Evolutionary conservation across 2,888 invertebrate genomes (phyloP).

Genomic region (Rhodophaea formosa): DNA sequence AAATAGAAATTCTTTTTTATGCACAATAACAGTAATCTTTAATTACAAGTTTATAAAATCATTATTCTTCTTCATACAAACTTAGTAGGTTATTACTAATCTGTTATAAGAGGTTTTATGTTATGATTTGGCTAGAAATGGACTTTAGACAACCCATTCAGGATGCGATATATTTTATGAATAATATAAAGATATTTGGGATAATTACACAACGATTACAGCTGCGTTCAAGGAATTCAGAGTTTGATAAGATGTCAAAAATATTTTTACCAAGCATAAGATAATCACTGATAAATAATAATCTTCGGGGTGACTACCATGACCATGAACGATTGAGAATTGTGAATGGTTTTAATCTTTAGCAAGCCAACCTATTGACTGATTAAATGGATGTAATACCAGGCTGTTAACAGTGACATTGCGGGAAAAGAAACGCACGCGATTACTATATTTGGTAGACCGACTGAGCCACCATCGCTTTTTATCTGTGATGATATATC

Average conservation of each 20-base stretch:
- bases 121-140: too few species aligned
- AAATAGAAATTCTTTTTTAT: too few species aligned
- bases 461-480: too few species aligned
- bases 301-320: not conserved
- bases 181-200: slow-evolving; percentile 3
- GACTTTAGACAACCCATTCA: not conserved
- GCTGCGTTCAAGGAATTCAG: not conserved
- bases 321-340: not conserved
- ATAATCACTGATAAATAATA: slow-evolving; percentile 5
- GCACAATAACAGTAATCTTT: too few species aligned
- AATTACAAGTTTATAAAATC: too few species aligned
- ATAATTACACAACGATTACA: slow-evolving; percentile 1
- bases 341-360: not conserved
- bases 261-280: not conserved
- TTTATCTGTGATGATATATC: too few species aligned
- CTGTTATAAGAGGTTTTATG: too few species aligned
- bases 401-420: too few species aligned
- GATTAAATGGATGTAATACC: not conserved
- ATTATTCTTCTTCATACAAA: too few species aligned
- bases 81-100: too few species aligned
- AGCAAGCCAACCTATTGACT: not conserved
- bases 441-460: too few species aligned
- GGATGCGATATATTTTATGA: not conserved
- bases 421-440: too few species aligned
- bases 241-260: not conserved